These are phyloP conservation scores for Capra hircus DNA, from an alignment of 2,113 vertebrate species.

Conservation along the genomic window DNA sequence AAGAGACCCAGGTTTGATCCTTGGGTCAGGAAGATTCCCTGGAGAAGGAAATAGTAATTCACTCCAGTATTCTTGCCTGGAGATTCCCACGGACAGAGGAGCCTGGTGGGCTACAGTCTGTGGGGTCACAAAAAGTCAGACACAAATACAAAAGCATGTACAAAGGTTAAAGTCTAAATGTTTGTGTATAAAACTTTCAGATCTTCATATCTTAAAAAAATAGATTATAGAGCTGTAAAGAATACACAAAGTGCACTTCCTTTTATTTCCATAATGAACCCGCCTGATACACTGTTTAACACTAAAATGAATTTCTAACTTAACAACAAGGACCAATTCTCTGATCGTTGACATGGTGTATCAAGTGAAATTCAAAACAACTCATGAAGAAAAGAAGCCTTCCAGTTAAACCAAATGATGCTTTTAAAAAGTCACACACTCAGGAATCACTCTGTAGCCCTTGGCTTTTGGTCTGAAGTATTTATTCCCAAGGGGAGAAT, in stretches of 20 bases:
- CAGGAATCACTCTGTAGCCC: background rate
- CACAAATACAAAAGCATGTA: background rate
- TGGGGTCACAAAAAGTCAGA: background rate
- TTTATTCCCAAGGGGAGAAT: background rate
- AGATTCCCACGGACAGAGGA: background rate
- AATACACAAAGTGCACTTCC: background rate
- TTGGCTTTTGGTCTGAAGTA: background rate
- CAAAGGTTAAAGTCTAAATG: background rate
- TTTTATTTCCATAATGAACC: background rate
- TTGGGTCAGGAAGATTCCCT: background rate
- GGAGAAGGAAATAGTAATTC: background rate
- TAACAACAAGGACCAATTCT: background rate
- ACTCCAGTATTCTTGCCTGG: background rate
- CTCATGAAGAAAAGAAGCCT: background rate
- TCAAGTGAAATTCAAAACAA: background rate
- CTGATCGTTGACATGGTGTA: background rate
- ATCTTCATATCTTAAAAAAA: background rate
- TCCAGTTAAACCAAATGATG: background rate
- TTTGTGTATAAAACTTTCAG: background rate
- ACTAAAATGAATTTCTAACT: background rate
- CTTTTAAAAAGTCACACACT: background rate
- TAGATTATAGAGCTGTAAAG: background rate
- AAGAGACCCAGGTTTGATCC: background rate
- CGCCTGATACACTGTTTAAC: background rate
- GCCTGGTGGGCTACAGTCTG: background rate